A percentile compares a stretch with the other conserved stretches of the same genome.
phyloP scores from a whole-genome alignment of 2,888 invertebrate species.

The Hemistola chrysoprasaria region DNA sequence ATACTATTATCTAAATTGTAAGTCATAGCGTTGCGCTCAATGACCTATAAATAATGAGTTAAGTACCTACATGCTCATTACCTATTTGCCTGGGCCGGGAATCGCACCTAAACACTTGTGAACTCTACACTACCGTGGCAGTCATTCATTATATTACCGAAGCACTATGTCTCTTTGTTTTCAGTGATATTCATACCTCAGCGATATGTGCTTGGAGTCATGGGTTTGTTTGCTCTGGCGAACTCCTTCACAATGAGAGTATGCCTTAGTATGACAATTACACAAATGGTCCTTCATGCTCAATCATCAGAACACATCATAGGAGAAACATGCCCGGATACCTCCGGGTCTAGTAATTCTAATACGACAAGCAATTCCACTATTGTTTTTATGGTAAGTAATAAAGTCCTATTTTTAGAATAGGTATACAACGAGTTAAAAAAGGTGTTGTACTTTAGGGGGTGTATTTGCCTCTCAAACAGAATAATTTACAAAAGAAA shows the following conservation, averaged over 20 bases:
- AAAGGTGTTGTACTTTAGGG: no score
- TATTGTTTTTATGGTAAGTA: conserved; percentile 11
- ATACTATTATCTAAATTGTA: no score
- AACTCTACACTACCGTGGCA: no score
- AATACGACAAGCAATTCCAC: conserved; percentile 30
- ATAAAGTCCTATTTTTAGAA: background rate
- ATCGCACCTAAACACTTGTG: no score
- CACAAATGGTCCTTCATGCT: conserved; percentile 82
- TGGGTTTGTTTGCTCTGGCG: conserved; percentile 86
- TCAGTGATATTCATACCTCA: conserved; percentile 84
- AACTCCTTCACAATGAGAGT: conserved; percentile 89
- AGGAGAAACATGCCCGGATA: conserved; percentile 77
- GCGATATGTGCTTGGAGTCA: conserved; percentile 85
- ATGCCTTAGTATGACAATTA: conserved; percentile 87
- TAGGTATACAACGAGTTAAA: background rate
- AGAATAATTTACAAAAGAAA: no score
- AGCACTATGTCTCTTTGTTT: conserved; percentile 33
- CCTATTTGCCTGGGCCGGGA: no score
- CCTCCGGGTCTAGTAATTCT: conserved; percentile 16
- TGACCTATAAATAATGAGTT: no score
- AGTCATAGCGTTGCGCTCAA: no score
- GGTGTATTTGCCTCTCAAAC: no score
- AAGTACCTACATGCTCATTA: no score
- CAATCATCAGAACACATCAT: conserved; percentile 57
- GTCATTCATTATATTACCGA: background rate